These are phyloP conservation scores for Stictonetta naevosa DNA, from an alignment of 2,113 vertebrate species.

Conservation along the genomic window DNA sequence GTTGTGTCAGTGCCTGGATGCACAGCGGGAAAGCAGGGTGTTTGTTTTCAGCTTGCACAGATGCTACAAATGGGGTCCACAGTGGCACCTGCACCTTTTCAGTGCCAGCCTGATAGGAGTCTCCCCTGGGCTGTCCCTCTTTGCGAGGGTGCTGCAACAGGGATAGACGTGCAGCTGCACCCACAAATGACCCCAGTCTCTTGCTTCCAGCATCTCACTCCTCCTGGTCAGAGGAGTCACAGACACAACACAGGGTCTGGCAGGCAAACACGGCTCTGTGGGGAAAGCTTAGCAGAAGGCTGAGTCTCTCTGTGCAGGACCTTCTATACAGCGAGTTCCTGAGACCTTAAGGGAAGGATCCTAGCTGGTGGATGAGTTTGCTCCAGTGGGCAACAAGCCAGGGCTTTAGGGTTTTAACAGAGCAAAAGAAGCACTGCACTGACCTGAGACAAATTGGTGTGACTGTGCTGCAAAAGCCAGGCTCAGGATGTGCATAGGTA, in stretches of 20 bases:
- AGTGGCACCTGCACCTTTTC: not conserved
- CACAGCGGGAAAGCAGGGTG: not conserved
- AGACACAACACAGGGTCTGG: not conserved
- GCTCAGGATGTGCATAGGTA: not conserved
- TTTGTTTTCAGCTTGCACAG: not conserved
- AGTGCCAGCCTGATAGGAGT: not conserved
- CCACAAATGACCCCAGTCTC: not conserved
- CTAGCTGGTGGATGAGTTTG: not conserved
- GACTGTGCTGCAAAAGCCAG: not conserved
- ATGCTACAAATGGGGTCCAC: not conserved
- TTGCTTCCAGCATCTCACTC: not conserved
- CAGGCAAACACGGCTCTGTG: not conserved
- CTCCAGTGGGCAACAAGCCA: not conserved
- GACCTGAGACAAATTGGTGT: not conserved
- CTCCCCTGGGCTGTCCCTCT: not conserved
- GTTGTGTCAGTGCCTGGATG: not conserved
- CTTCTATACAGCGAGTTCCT: rapidly evolving
- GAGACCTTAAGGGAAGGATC: not conserved
- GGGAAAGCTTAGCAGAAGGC: not conserved
- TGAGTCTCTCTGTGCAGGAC: not conserved
- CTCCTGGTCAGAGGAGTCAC: not conserved
- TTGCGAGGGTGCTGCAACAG: not conserved
- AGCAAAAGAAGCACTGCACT: not conserved
- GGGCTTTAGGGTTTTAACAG: not conserved
- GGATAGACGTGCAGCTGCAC: not conserved